Conservation (phyloP, 2,888 invertebrate species). For the Aethes cnicana region DNA sequence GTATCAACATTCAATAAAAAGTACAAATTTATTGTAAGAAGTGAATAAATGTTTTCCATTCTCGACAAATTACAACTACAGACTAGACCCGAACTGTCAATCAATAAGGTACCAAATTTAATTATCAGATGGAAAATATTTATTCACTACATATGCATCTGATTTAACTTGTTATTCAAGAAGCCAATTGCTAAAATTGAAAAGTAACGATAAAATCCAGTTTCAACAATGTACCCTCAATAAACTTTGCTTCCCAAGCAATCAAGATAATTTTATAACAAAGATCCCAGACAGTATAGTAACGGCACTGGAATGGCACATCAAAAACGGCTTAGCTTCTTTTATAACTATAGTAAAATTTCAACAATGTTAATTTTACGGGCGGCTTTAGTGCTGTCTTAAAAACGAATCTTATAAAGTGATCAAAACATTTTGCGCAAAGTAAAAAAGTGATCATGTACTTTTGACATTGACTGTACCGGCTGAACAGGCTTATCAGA, state of each 20-base stretch:
- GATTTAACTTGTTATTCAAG: too few relatives aligned
- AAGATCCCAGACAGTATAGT: conserved; percentile 12
- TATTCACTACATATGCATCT: too few relatives aligned
- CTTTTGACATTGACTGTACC: conserved; percentile 6
- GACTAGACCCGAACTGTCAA: too few relatives aligned
- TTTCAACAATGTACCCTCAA: neutral
- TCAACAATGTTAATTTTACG: conserved; percentile 2
- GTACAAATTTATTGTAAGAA: too few relatives aligned
- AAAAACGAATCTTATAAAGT: too few relatives aligned
- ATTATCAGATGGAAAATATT: too few relatives aligned
- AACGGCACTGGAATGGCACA: neutral
- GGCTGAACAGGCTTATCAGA: conserved; percentile 10
- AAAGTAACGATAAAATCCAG: conserved; percentile 3
- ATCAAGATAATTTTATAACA: conserved; percentile 12
- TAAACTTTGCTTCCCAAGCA: conserved; percentile 2
- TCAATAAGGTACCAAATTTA: too few relatives aligned
- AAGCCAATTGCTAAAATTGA: neutral
- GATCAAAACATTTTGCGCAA: too few relatives aligned
- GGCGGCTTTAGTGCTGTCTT: neutral
- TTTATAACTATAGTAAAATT: conserved; percentile 8
- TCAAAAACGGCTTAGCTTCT: conserved; percentile 16
- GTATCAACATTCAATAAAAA: too few relatives aligned
- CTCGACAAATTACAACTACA: too few relatives aligned
- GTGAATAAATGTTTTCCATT: too few relatives aligned
- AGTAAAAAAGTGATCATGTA: too few relatives aligned